phyloP scores from a whole-genome alignment of 2,888 invertebrate genomes.

The Minunthozetes semirufus region DNA sequence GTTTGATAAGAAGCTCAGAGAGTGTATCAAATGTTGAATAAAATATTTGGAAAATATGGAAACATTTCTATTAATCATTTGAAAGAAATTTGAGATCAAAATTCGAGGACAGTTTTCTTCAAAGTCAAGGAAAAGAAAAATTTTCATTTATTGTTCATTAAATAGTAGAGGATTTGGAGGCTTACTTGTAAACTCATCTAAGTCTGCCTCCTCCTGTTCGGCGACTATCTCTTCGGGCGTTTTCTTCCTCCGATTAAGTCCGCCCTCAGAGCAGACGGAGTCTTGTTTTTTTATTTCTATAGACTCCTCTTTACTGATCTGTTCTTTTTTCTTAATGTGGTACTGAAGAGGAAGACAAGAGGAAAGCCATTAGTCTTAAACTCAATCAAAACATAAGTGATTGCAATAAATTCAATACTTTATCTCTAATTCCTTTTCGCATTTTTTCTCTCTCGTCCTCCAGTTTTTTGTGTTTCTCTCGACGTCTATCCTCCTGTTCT shows the following conservation, averaged over 20 bases:
- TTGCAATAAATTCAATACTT: constrained; percentile 59
- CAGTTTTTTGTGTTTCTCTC: constrained; percentile 99
- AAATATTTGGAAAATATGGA: no score
- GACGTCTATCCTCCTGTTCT: constrained; percentile 94
- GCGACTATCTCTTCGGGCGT: constrained; percentile 95
- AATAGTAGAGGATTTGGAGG: background rate
- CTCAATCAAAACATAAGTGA: background rate
- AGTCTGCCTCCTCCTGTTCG: constrained; percentile 89
- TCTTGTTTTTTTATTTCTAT: constrained; percentile 60
- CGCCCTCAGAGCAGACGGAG: constrained; percentile 52
- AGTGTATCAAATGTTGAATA: no score
- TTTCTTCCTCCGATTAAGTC: constrained; percentile 94
- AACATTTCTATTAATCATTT: no score
- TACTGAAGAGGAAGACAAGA: constrained; percentile 67
- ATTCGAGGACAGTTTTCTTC: no score
- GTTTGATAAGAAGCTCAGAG: no score
- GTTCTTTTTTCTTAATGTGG: constrained; percentile 97
- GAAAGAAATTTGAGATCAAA: no score
- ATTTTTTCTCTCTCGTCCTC: constrained; percentile 97
- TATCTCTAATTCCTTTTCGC: constrained; percentile 97
- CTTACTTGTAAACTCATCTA: constrained; percentile 88
- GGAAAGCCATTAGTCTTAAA: background rate
- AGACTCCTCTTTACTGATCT: constrained; percentile 76
- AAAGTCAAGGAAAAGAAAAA: background rate
- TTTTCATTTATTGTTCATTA: background rate